These are phyloP conservation scores for Drosophila nannoptera DNA, from an alignment of 1,140 invertebrate genomes.

Conservation along the genomic window DNA sequence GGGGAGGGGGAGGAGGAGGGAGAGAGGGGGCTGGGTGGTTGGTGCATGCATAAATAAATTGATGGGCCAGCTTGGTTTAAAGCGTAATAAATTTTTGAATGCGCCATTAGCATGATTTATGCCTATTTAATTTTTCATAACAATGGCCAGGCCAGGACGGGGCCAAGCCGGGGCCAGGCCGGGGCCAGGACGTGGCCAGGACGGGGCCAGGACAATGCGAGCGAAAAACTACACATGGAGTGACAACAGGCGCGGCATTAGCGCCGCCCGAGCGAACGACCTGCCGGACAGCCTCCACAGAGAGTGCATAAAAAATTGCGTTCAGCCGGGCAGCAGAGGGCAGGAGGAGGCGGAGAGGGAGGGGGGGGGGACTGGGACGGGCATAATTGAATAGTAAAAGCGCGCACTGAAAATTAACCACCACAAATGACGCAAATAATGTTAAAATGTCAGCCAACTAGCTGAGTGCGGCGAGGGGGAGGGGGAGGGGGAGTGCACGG, in stretches of 20 bases:
- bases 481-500: conserved; percentile 27
- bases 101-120: conserved; percentile 78
- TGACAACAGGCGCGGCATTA: conserved; percentile 65
- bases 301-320: conserved; percentile 73
- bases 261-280: conserved; percentile 54
- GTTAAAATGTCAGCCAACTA: conserved; percentile 44
- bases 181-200: conserved; percentile 23
- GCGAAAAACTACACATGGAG: conserved; percentile 44
- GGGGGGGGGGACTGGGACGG: conserved; percentile 29
- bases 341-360: not conserved
- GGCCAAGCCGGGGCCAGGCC: conserved; percentile 15
- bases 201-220: conserved; percentile 24
- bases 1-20: no score
- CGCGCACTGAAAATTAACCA: conserved; percentile 76
- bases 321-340: not conserved
- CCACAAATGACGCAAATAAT: conserved; percentile 78
- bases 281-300: conserved; percentile 45
- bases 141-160: conserved; percentile 46
- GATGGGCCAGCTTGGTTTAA: conserved; percentile 60
- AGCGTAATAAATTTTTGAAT: conserved; percentile 77
- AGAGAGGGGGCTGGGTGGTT: not conserved
- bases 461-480: not conserved
- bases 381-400: conserved; percentile 78
- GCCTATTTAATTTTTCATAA: conserved; percentile 78
- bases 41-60: conserved; percentile 55